These are phyloP conservation scores for Latheticus oryzae DNA, from an alignment of 2,888 invertebrate genomes.

Conservation along the genomic window DNA sequence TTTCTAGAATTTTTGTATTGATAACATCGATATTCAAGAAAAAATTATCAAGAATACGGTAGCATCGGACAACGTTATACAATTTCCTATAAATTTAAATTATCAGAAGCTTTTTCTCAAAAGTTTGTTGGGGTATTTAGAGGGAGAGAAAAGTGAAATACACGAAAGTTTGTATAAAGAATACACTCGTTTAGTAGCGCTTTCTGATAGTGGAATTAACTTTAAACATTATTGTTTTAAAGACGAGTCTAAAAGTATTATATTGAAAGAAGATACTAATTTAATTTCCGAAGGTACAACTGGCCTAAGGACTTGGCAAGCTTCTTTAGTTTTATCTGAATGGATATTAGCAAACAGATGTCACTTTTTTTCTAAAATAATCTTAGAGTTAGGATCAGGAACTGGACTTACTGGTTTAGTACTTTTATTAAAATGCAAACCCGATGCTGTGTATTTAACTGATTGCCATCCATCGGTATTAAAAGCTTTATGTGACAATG, in stretches of 20 bases:
- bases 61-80: constrained; percentile 67
- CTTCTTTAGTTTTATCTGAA: constrained; percentile 76
- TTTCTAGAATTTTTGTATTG: constrained; percentile 41
- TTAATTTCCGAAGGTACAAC: constrained; percentile 84
- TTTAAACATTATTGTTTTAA: constrained; percentile 72
- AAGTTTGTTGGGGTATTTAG: constrained; percentile 71
- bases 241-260: constrained; percentile 65
- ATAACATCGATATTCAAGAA: constrained; percentile 68
- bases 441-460: constrained; percentile 71
- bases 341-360: constrained; percentile 73
- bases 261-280: constrained; percentile 76
- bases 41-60: constrained; percentile 71
- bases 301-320: constrained; percentile 85
- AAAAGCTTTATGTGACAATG: constrained; percentile 72
- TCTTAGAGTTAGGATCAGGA: constrained; percentile 84
- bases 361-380: constrained; percentile 68
- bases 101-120: constrained; percentile 78
- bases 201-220: constrained; percentile 66
- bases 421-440: constrained; percentile 69
- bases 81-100: constrained; percentile 72
- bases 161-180: constrained; percentile 75
- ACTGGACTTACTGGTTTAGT: constrained; percentile 79
- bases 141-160: constrained; percentile 69
- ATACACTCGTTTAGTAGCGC: constrained; percentile 69
- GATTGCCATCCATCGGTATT: constrained; percentile 79